Conservation (phyloP, 2,888 invertebrate genomes). For the Cosmia trapezina region DNA sequence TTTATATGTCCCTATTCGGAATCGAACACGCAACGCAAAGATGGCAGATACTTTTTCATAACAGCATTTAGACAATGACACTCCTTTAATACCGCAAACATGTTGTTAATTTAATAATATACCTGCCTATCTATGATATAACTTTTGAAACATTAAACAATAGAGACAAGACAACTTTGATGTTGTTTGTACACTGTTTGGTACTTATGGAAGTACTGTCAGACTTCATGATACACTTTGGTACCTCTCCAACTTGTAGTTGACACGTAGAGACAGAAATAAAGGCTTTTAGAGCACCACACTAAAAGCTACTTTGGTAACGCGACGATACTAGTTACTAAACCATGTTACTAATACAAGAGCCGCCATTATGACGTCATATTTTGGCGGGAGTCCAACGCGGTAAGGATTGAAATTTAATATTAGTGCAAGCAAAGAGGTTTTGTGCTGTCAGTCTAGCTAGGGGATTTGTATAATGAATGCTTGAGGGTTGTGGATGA, state of each 20-base stretch:
- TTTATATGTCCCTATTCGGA: no score
- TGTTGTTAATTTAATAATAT: not conserved
- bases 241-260: not conserved
- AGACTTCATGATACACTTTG: not conserved
- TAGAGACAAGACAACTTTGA: not conserved
- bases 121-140: no score
- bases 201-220: not conserved
- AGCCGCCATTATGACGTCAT: slow-evolving; percentile 40
- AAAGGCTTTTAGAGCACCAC: slow-evolving; percentile 44
- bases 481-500: not conserved
- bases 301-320: slow-evolving; percentile 54
- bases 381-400: slow-evolving; percentile 55
- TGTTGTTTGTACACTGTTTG: not conserved
- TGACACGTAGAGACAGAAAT: slow-evolving; percentile 9
- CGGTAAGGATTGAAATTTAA: slow-evolving; percentile 52
- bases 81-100: not conserved
- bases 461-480: not conserved
- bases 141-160: not conserved
- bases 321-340: slow-evolving; percentile 34
- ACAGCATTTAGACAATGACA: not conserved
- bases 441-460: slow-evolving; percentile 2
- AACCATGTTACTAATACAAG: slow-evolving; percentile 37
- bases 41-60: not conserved
- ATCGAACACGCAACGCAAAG: not conserved
- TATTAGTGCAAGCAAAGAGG: slow-evolving; percentile 34